Evolutionary conservation across 1,140 invertebrate species (phyloP), one percentile per base, ranked within the genome.

Genomic region (Ericerus pela): DNA sequence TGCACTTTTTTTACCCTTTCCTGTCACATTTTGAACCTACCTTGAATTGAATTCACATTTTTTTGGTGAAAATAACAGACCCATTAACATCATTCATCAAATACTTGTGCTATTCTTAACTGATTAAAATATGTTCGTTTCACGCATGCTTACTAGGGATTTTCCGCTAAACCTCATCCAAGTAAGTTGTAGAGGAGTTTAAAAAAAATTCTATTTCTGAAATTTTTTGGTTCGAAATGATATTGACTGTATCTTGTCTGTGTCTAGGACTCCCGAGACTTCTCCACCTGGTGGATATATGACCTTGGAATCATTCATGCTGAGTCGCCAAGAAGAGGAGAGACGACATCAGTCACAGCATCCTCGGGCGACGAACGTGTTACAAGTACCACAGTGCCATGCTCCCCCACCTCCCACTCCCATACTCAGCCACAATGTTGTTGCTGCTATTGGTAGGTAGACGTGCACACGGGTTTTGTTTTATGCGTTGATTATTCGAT

Each of bases 241-340:
- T 33, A 33, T 10, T 38, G n/a, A 4, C 26, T 22, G 26, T 47
- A 24, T 22, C 26, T 47, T 47, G 11, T 4, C 16, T 41, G 12
- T 24, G 26, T 22, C 16, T 47, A 47, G 41, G 26, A 47, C 41
- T 14, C 41, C 41, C 11, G 41, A 47, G 14, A 24, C 41, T 47
- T 47, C 41, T 47, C 41, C 22, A 24, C 41, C 41, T 47, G 41
- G 41, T 27, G 61, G 74, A 14, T 76, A 76, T 62, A 70, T 79
- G 1, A 85, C 81, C 0, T 69, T 85, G 4, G 80, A 85, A 68
- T 79, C 84, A 66, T 75, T 85, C 61, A 84, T 85, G 81, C 69
- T 82, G 38, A 73, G 77, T 55, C 78, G 82, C 61, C 81, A 81
- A 63, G 77, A 75, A 56, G 80, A 83, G 67, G 81, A 84, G 65